Evolutionary conservation across 1,140 invertebrate species (phyloP).

Genomic region (Caenorhabditis remanei): DNA sequence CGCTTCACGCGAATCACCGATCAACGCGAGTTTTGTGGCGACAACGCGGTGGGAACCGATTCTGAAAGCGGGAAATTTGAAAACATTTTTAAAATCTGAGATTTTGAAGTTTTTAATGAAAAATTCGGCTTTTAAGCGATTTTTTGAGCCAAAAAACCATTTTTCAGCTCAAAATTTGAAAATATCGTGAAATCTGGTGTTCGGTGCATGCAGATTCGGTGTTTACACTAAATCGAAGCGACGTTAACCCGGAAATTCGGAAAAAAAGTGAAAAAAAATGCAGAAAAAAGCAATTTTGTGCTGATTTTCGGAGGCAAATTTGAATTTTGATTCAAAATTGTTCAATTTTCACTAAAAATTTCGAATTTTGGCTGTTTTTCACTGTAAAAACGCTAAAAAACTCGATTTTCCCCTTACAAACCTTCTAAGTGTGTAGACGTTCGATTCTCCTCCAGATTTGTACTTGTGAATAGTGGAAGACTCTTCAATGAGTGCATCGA

Average conservation of each 20-base stretch:
- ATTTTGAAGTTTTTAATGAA: not conserved
- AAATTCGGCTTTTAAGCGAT: slow-evolving; percentile 11
- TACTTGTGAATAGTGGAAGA: slow-evolving; percentile 97
- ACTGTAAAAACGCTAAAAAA: not conserved
- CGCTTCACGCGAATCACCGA: slow-evolving; percentile 92
- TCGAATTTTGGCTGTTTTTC: not conserved
- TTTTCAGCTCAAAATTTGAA: no score
- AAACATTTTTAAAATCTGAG: not conserved
- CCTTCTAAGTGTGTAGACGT: slow-evolving; percentile 59
- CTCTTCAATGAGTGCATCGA: slow-evolving; percentile 97
- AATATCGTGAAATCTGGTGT: no score
- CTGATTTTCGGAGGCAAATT: no score
- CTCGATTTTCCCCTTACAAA: not conserved
- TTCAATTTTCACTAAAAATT: no score
- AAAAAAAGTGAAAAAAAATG: no score
- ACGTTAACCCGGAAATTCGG: no score
- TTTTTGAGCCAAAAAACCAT: no score
- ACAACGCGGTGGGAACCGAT: slow-evolving; percentile 95
- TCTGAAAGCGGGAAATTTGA: slow-evolving; percentile 82
- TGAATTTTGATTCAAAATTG: no score
- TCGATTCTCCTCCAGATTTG: slow-evolving; percentile 78
- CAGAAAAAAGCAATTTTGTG: no score
- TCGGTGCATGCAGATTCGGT: no score
- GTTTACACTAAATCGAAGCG: no score
- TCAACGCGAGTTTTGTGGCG: slow-evolving; percentile 93